Percentiles rank a stretch among this genome's conserved stretches.
These are phyloP conservation scores for Indri indri DNA, from an alignment of 2,113 vertebrate genomes.

Conservation along the genomic window DNA sequence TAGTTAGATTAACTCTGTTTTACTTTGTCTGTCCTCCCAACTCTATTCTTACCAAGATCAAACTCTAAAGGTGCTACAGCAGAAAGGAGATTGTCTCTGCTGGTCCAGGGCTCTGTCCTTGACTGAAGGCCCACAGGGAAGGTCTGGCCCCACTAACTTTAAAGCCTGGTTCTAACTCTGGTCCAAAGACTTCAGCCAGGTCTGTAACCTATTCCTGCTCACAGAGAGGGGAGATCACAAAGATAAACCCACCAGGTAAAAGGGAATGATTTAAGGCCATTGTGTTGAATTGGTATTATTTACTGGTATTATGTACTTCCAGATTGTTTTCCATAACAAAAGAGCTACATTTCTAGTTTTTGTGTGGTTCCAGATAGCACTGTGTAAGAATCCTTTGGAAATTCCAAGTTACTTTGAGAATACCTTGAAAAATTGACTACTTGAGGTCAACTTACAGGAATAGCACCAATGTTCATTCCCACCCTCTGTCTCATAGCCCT, in stretches of 20 bases:
- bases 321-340: neutral
- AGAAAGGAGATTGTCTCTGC: neutral
- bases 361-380: neutral
- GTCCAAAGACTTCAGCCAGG: neutral
- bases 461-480: neutral
- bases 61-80: neutral
- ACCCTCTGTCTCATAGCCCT: neutral
- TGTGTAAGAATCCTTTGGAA: neutral
- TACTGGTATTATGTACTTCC: neutral
- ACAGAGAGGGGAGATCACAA: neutral
- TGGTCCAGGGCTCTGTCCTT: neutral
- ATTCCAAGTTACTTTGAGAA: slow-evolving; percentile 26
- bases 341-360: slow-evolving; percentile 8
- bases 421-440: neutral
- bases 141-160: neutral
- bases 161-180: neutral
- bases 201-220: neutral
- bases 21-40: neutral
- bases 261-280: neutral
- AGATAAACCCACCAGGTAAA: neutral
- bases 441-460: neutral
- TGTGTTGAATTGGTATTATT: neutral
- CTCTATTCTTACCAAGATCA: neutral
- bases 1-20: neutral
- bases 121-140: neutral